A percentile compares a stretch with the other conserved stretches of the same genome.
Evolutionary conservation across 1,140 invertebrate genomes (phyloP).

Genomic region (Cydia splendana): DNA sequence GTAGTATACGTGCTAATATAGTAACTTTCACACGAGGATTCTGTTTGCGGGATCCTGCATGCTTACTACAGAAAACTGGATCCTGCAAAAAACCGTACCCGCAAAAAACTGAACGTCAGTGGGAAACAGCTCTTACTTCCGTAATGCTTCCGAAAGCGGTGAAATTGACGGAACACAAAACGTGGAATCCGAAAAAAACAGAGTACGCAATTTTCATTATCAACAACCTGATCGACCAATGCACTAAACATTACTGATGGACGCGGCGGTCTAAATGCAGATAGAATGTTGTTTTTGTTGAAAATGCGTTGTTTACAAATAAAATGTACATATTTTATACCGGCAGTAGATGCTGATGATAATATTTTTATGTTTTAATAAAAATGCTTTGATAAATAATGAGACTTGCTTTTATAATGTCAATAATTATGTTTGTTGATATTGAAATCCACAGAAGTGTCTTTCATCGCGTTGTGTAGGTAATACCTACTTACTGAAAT

Average conservation of each 20-base stretch:
- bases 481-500: too few species aligned
- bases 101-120: too few species aligned
- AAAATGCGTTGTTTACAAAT: background rate
- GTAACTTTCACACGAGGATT: too few species aligned
- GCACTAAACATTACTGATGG: background rate
- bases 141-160: slow-evolving; percentile 49
- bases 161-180: slow-evolving; percentile 57
- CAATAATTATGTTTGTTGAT: too few species aligned
- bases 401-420: too few species aligned
- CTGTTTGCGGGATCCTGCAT: too few species aligned
- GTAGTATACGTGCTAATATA: too few species aligned
- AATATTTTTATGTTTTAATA: slow-evolving; percentile 1
- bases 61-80: too few species aligned
- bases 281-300: background rate
- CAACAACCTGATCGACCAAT: background rate
- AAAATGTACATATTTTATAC: background rate
- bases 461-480: too few species aligned
- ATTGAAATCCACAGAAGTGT: too few species aligned
- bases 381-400: background rate
- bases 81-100: too few species aligned
- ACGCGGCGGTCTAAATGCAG: background rate
- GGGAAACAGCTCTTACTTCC: too few species aligned
- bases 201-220: slow-evolving; percentile 62
- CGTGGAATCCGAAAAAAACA: slow-evolving; percentile 57
- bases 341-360: background rate